Conservation (phyloP, 1,140 invertebrate genomes). For the Zophobas atratus region DNA sequence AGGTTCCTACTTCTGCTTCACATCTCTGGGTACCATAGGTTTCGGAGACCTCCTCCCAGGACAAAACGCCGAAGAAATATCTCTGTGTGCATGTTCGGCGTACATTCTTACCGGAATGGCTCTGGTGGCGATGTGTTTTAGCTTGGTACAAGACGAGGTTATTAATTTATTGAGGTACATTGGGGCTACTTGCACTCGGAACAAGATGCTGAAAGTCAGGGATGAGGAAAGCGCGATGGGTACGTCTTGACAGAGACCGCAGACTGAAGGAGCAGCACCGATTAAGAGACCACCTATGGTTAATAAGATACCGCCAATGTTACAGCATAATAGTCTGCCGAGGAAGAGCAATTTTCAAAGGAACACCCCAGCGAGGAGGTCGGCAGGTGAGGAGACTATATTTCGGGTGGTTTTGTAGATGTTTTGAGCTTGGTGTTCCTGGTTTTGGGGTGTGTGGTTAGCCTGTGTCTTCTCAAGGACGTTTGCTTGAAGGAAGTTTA, state of each 20-base stretch:
- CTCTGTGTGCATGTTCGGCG: conserved; percentile 84
- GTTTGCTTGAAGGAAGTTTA: too few relatives aligned
- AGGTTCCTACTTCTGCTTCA: conserved; percentile 89
- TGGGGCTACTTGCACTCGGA: conserved; percentile 59
- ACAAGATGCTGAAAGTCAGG: conserved; percentile 61
- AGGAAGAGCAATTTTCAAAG: conserved; percentile 77
- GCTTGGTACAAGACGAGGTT: conserved; percentile 94
- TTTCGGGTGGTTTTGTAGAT: conserved; percentile 47
- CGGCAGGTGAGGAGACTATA: conserved; percentile 69
- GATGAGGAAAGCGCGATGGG: conserved; percentile 75
- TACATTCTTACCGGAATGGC: conserved; percentile 97
- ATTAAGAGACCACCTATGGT: conserved; percentile 66
- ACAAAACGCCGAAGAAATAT: conserved; percentile 82
- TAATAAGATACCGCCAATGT: conserved; percentile 70
- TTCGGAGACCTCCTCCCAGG: conserved; percentile 88
- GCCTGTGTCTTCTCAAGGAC: too few relatives aligned
- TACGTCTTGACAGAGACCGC: conserved; percentile 76
- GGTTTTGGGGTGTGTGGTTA: too few relatives aligned
- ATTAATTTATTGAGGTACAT: conserved; percentile 67
- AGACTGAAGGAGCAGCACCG: conserved; percentile 69
- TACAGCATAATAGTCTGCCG: conserved; percentile 75
- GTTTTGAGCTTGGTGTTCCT: conserved; percentile 16
- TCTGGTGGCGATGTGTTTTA: conserved; percentile 97
- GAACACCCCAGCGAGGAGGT: conserved; percentile 76
- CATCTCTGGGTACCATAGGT: conserved; percentile 78